Percentiles rank a stretch among this genome's conserved stretches.
Evolutionary conservation across 2,888 invertebrate genomes (phyloP).

Genomic region (Azorinus chamasolen): DNA sequence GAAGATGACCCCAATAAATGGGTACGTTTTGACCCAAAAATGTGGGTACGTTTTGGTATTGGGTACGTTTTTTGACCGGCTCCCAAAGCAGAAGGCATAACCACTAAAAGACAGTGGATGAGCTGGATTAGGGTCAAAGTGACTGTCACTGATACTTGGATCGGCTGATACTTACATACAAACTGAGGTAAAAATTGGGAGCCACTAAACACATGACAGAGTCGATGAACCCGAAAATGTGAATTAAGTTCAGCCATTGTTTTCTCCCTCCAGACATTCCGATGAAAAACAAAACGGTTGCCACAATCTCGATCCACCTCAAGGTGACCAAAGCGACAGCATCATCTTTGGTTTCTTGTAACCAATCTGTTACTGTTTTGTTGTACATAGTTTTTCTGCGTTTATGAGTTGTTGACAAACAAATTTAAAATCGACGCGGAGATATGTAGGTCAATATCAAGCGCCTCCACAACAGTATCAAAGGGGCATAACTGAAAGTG

Average conservation of each 20-base stretch:
- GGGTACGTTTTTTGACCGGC: no score
- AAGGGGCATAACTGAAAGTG: no score
- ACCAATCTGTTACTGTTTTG: conserved; percentile 41
- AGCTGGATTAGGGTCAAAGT: no score
- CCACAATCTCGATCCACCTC: conserved; percentile 18
- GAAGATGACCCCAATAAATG: no score
- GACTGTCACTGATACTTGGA: no score
- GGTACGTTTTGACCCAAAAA: no score
- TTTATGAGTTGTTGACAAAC: no score
- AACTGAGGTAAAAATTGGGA: background rate
- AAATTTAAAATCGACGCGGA: conserved; percentile 46
- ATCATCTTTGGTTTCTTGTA: conserved; percentile 24
- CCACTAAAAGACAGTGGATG: no score
- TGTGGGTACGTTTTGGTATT: no score
- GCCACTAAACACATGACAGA: background rate
- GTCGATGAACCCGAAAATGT: conserved; percentile 17
- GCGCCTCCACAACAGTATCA: conserved; percentile 22
- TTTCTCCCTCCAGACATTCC: conserved; percentile 35
- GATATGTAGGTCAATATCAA: conserved; percentile 14
- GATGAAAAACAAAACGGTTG: conserved; percentile 23
- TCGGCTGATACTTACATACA: no score
- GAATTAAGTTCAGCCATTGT: conserved; percentile 35
- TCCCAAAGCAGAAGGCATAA: no score
- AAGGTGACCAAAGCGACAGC: background rate
- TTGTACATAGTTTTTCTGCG: conserved; percentile 43